Base-by-base conservation (phyloP, 1,140 invertebrate species). In the Trichonephila clavata region DNA sequence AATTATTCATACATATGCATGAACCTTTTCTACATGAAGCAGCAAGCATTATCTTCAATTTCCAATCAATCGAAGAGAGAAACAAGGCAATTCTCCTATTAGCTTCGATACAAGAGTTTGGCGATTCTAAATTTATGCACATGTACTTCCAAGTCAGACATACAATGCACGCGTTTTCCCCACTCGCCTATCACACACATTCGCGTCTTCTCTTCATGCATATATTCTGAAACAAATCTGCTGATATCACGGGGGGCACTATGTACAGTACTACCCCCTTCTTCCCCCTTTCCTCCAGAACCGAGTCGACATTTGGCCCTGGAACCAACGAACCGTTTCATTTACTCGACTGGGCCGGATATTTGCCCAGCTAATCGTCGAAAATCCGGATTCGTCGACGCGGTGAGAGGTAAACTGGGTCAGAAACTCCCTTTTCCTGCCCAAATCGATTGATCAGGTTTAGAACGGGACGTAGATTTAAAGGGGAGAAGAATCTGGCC, bases 141-240 rank as follows among this genome's bases (percentile, higher is more conserved):
- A 87, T 87, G 39, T 50, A 63, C 59, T 87, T 63, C 27, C 86
- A 20, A 32, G 27, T 20, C 71, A 77, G 71, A 32, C 27, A 68
- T 14, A 86, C 84, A 86, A 63, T 63, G 24, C 60, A 61, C 50
- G 84, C 50, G 39, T 86, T n/a, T 39, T 18, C 32, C 16, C 65
- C n/a, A 21, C 27, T 3, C 24, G 3, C 50, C 63, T 57, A 71
- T 57, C 87, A 71, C 18, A 50, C 65, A 21, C 61, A 87, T 61
- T 21, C 86, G 39, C 65, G 24, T 50, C n/a, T 57, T 57, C 32
- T 50, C 63, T 32, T 89, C 87, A 71, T 89, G 87, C 87, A 89
- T 89, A 89, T 68, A 89, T 89, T 89, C 65, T 32, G 87, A 32
- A 89, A 61, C 87, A 89, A 89, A 89, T 89, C 87, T 89, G 65